Conservation (phyloP, 2,888 invertebrate genomes). For the Ochropleura leucogaster region DNA sequence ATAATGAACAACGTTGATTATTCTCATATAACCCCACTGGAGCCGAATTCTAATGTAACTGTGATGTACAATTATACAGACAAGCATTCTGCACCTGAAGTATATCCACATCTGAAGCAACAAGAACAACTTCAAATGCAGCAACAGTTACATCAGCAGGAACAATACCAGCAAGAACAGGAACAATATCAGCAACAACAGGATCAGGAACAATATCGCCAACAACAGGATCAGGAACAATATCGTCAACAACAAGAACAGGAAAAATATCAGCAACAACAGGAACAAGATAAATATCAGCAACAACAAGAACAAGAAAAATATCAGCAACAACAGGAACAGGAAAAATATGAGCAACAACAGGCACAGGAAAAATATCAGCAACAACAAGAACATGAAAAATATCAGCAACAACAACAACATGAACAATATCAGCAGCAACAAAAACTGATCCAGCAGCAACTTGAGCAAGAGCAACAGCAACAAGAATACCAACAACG, state of each 20-base stretch:
- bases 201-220: conserved; percentile 29
- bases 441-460: not conserved
- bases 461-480: conserved; percentile 12
- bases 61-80: conserved; percentile 64
- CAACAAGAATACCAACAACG: conserved; percentile 23
- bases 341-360: conserved; percentile 43
- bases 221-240: conserved; percentile 21
- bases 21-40: conserved; percentile 52
- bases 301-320: conserved; percentile 35
- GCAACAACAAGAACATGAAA: conserved; percentile 22
- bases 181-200: conserved; percentile 32
- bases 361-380: conserved; percentile 14
- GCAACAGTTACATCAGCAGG: conserved; percentile 35
- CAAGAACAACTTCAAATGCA: conserved; percentile 32
- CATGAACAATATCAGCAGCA: not conserved
- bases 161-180: conserved; percentile 14
- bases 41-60: conserved; percentile 62
- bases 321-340: conserved; percentile 27
- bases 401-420: conserved; percentile 2
- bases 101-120: conserved; percentile 44
- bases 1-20: conserved; percentile 63
- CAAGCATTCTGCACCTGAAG: conserved; percentile 59
- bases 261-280: conserved; percentile 9
- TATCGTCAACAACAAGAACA: conserved; percentile 15
- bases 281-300: conserved; percentile 18